Percentiles rank a stretch among this genome's conserved stretches.
Conservation (phyloP, 1,140 invertebrate species). For the Caenorhabditis tropicalis region DNA sequence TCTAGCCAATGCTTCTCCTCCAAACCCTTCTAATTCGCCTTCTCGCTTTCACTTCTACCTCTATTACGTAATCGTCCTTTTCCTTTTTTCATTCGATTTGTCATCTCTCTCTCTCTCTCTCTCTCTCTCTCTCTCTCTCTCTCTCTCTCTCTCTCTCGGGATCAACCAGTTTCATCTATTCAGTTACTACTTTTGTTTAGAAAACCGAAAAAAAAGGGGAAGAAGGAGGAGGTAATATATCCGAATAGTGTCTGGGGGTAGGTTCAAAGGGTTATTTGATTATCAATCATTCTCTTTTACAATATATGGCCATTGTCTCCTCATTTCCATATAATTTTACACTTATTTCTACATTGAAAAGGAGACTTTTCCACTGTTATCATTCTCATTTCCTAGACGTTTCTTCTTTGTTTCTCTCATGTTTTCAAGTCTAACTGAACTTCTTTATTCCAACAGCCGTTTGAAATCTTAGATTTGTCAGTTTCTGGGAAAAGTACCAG, state of each 20-base stretch:
- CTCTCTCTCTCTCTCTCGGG: no score
- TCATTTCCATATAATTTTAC: no score
- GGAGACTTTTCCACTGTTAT: background rate
- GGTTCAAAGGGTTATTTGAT: background rate
- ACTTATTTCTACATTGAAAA: no score
- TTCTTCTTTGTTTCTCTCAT: no score
- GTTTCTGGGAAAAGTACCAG: no score
- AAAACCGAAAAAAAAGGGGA: background rate
- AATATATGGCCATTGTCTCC: no score
- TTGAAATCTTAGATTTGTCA: no score
- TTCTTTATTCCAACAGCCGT: no score
- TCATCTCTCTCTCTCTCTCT: background rate
- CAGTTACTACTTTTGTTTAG: background rate
- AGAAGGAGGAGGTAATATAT: background rate
- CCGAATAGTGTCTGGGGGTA: background rate
- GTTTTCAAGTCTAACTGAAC: no score
- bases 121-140: no score
- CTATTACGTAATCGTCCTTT: slow-evolving; percentile 29
- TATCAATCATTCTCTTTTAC: background rate
- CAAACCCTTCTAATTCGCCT: background rate
- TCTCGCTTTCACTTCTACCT: slow-evolving; percentile 32
- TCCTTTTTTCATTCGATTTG: background rate
- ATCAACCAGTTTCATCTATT: background rate
- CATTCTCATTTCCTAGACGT: no score
- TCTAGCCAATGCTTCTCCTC: background rate